Percentiles rank a stretch among this genome's conserved stretches.
Conservation (phyloP, 1,140 invertebrate genomes). For the Rhyacophila brunnea region DNA sequence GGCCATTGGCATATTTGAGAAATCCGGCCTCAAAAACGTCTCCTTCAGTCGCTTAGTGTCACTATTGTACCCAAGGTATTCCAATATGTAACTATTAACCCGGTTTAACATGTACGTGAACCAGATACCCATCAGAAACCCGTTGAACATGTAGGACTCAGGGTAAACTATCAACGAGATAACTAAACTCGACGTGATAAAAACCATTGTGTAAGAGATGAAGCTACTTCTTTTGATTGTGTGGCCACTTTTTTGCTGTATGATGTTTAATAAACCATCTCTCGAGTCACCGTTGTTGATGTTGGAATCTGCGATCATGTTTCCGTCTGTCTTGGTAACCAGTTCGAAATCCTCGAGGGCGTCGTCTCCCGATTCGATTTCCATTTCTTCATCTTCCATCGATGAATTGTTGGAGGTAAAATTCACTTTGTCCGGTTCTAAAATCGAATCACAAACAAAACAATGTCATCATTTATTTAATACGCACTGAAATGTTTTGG, state of each 20-base stretch:
- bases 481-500: too few relatives aligned
- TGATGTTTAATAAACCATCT: too few relatives aligned
- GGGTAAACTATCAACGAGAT: slow-evolving; percentile 45
- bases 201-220: slow-evolving; percentile 45
- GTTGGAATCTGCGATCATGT: neutral
- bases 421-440: too few relatives aligned
- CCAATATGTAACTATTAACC: slow-evolving; percentile 44
- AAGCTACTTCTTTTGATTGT: slow-evolving; percentile 33
- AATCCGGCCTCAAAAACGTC: neutral
- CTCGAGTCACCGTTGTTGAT: too few relatives aligned
- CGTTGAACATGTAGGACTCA: slow-evolving; percentile 46
- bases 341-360: slow-evolving; percentile 42
- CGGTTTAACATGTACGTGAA: slow-evolving; percentile 43
- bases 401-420: neutral
- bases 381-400: slow-evolving; percentile 36
- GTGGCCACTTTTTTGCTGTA: too few relatives aligned
- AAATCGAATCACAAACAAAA: neutral
- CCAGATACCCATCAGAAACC: slow-evolving; percentile 51
- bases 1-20: slow-evolving; percentile 34
- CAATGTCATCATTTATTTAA: neutral
- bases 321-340: neutral
- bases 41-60: too few relatives aligned
- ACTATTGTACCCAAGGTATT: slow-evolving; percentile 38
- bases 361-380: slow-evolving; percentile 53
- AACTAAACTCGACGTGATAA: slow-evolving; percentile 44